phyloP scores from a whole-genome alignment of 1,140 invertebrate genomes.

The Pseudomyrmex concolor region DNA sequence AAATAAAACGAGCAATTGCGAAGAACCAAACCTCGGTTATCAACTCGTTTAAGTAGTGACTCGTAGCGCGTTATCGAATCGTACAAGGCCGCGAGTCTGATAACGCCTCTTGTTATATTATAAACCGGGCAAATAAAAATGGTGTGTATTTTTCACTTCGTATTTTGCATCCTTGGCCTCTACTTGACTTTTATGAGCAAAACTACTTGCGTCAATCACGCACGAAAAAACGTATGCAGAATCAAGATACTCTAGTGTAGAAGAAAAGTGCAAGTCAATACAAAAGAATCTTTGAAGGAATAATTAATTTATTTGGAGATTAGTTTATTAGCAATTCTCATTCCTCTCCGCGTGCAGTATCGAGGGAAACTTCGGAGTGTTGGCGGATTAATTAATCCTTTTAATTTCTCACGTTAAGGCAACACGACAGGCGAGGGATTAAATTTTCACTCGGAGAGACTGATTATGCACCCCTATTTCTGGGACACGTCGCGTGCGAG shows the following conservation, averaged over 20 bases:
- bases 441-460: conserved; percentile 7
- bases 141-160: neutral
- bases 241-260: neutral
- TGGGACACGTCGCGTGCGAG: neutral
- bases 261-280: neutral
- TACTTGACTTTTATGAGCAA: conserved; percentile 5
- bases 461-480: conserved; percentile 21
- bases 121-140: neutral
- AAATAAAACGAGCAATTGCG: neutral
- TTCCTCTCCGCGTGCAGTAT: neutral
- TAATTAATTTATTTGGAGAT: conserved; percentile 33
- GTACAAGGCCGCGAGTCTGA: conserved; percentile 66
- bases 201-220: conserved; percentile 39
- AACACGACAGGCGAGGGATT: conserved; percentile 13
- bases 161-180: neutral
- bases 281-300: neutral
- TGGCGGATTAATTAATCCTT: conserved; percentile 31
- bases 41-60: conserved; percentile 33
- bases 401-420: conserved; percentile 7
- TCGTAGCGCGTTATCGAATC: conserved; percentile 63
- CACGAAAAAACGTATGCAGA: neutral
- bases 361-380: neutral
- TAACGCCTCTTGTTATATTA: conserved; percentile 51
- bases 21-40: conserved; percentile 44
- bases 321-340: conserved; percentile 12